Evolutionary conservation across 2,888 invertebrate species (phyloP), one percentile per base, ranked within the genome.

Genomic region (Mythimna albipuncta): DNA sequence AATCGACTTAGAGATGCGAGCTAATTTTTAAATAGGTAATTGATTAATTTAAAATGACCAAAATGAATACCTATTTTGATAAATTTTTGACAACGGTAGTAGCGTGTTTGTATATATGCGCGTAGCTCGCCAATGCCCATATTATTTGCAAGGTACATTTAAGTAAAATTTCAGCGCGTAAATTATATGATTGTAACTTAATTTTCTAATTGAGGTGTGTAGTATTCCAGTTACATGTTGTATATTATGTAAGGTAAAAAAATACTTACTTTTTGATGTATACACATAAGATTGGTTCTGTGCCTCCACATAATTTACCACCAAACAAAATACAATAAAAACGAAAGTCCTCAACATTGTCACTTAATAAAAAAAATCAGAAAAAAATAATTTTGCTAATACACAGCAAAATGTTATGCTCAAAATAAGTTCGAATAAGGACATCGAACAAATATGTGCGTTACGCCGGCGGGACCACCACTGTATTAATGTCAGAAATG

Each of bases 241-340:
- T 38, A 38, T 44, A 44, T 44, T 44, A 44, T 44, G 13, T 13
- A 16, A 19, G 16, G 16, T 4, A 19, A 47, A 58, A 58, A 41
- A 47, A 19, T 50, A 84, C 84, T 84, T 41, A 84, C 84, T 80
- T 62, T 84, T 69, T 0, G 65, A 44, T 19, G 82, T 83, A 44
- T 66, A 78, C 6, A 85, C 71, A 64, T 57, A 83, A 6, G 65
- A 66, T 13, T 66, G n/a, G n/a, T 85, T 83, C n/a, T 64, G 63
- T 32, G 73, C 76, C 5, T 47, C 26, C 32, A 50, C 65, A 66
- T 63, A 58, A 32, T 41, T 55, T 4, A 44, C 0, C 19, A 74
- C 35, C 10, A 79, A 59, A 70, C 21, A 71, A 64, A 75, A 11
- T 2, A 62, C 21, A 64, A 80, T 5, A 62, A 64, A 70, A 62